Base-by-base conservation (phyloP, 2,113 vertebrate species). In the Gymnogyps californianus region DNA sequence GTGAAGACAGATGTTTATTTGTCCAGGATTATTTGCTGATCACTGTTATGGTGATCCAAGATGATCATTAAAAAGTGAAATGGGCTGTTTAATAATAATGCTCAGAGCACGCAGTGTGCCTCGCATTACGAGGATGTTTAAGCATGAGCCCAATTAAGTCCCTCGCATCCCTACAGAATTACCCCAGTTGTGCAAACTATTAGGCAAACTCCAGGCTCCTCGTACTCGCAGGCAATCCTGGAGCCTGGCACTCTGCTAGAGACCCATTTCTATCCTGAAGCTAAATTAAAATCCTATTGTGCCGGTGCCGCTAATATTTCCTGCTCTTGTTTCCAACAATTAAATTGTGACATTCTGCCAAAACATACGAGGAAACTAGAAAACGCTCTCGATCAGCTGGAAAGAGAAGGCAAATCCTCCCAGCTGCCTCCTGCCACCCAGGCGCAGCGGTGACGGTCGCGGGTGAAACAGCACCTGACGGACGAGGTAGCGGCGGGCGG, bases 241-340 rank as follows among this genome's bases (percentile, higher is more conserved):
- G 94, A 96, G 86, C 90, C 90, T 84, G 80, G 95, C 96, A 46
- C 93, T 86, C 82, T 66, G 92, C 87, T 93, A 96, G 95, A 96
- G 86, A 71, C 95, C 91, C 90, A 91, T 96, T 89, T 87, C 94
- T 95, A 69, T 87, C 93, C 96, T 59, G 89, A 70, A 94, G 95
- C 95, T 95, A 94, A 97, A 95, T 97, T 92, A 97, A 96, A 97
- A 97, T 93, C 97, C 95, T 96, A 90, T 97, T 90, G 94, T 97
- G 97, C 95, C 34, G 6, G 81, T 9, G 94, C 82, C 54, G 93
- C 87, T 97, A 92, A 93, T 96, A 96, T 95, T 95, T 94, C 93
- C 90, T 87, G 90, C 91, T 95, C 96, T 96, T 83, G 89, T 97
- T 97, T 92, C 93, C 95, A 92, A 54, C 96, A 95, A 93, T 93